These are phyloP conservation scores for Lineus longissimus DNA, from an alignment of 1,140 invertebrate species.

Conservation along the genomic window DNA sequence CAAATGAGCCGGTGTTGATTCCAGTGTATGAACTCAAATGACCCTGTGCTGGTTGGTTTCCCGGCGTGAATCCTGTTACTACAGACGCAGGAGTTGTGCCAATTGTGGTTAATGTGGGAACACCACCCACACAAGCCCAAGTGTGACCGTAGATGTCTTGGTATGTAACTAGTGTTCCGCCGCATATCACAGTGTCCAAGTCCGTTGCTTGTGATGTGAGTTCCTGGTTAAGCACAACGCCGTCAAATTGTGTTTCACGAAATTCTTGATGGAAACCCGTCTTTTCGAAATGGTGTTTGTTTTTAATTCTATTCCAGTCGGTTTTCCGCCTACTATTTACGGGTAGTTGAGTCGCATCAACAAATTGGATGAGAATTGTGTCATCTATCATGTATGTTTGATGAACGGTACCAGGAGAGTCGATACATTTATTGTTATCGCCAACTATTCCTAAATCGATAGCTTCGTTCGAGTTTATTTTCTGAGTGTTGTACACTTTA, in stretches of 20 bases:
- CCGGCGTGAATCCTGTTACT: not conserved
- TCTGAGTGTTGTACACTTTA: not conserved
- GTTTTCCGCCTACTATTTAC: not conserved
- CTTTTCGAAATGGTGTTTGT: not conserved
- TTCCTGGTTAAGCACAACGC: not conserved
- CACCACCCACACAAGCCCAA: not conserved
- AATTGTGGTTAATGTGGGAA: not conserved
- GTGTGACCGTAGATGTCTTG: not conserved
- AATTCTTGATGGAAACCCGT: not conserved
- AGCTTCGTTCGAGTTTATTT: not conserved
- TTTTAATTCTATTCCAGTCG: too few relatives aligned
- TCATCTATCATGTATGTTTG: not conserved
- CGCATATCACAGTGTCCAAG: not conserved
- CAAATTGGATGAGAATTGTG: not conserved
- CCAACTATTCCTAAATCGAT: not conserved
- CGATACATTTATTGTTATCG: constrained; percentile 1
- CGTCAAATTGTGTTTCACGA: not conserved
- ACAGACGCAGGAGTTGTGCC: not conserved
- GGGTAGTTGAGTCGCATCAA: not conserved
- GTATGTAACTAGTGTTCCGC: not conserved
- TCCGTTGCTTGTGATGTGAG: not conserved
- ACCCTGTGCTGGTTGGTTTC: not conserved
- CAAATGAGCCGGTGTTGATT: not conserved
- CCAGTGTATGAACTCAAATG: not conserved
- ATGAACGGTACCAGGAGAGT: not conserved